Conservation (phyloP, 92 coral and sea anemone genomes). For the Zoanthus gigantus region DNA sequence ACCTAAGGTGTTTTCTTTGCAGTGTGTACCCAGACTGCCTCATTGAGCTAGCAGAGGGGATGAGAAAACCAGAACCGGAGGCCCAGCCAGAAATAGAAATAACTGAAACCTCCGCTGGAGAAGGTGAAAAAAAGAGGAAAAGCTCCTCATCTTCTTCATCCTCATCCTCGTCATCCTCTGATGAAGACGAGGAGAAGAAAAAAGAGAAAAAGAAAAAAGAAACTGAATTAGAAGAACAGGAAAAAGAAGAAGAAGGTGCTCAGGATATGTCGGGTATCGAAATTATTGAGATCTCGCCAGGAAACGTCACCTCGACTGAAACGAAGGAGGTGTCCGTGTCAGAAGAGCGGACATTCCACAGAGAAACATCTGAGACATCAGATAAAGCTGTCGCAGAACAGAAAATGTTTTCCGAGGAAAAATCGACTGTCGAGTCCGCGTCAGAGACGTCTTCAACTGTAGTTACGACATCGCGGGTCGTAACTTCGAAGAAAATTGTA, state of each 20-base stretch:
- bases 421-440: conserved; percentile 51
- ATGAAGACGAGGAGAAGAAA: conserved; percentile 46
- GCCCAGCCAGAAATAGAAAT: conserved; percentile 32
- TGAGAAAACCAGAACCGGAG: conserved; percentile 90
- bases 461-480: conserved; percentile 78
- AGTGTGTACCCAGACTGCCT: conserved; percentile 93
- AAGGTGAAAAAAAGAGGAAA: conserved; percentile 65
- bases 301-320: conserved; percentile 13
- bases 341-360: conserved; percentile 25
- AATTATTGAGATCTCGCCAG: conserved; percentile 32
- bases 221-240: conserved; percentile 52
- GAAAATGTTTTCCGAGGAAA: conserved; percentile 51
- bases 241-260: conserved; percentile 42
- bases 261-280: conserved; percentile 63
- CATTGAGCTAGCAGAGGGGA: conserved; percentile 95
- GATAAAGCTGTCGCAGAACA: conserved; percentile 67
- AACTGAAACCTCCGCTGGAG: conserved; percentile 61
- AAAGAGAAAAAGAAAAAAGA: conserved; percentile 65
- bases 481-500: conserved; percentile 69
- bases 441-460: conserved; percentile 67
- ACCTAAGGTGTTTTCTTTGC: neutral
- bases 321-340: conserved; percentile 19
- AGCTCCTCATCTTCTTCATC: conserved; percentile 67
- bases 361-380: conserved; percentile 49
- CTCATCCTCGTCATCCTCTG: conserved; percentile 68